Conservation (phyloP, 1,140 invertebrate species). For the Pogonus chalceus region DNA sequence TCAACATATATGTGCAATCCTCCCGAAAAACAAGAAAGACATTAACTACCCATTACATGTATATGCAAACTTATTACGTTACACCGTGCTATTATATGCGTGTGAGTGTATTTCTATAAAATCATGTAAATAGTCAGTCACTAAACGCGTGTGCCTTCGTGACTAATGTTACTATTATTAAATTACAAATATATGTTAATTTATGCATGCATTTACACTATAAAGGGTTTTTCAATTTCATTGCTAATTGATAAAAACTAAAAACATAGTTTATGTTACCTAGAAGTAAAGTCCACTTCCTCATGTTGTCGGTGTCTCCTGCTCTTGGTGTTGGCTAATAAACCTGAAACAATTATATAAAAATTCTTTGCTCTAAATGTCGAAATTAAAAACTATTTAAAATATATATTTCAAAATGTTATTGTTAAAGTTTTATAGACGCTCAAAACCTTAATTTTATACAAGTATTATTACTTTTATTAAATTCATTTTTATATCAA, state of each 20-base stretch:
- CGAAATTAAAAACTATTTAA: not conserved
- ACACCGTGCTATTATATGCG: too few species aligned
- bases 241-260: too few species aligned
- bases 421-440: not conserved
- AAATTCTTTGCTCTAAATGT: not conserved
- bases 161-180: too few species aligned
- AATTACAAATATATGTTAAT: not conserved
- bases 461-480: not conserved
- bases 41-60: too few species aligned
- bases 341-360: not conserved
- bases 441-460: not conserved
- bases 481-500: not conserved
- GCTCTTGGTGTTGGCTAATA: not conserved
- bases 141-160: too few species aligned
- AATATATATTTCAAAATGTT: not conserved
- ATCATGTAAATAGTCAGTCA: not conserved
- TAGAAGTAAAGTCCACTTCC: not conserved
- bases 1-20: too few species aligned
- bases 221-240: too few species aligned
- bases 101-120: not conserved
- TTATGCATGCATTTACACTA: not conserved
- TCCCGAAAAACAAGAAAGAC: too few species aligned
- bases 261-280: too few species aligned
- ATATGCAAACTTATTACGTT: too few species aligned
- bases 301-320: constrained; percentile 2